phyloP scores from a whole-genome alignment of 2,797 vertebrate species.

The Pitangus sulphuratus region DNA sequence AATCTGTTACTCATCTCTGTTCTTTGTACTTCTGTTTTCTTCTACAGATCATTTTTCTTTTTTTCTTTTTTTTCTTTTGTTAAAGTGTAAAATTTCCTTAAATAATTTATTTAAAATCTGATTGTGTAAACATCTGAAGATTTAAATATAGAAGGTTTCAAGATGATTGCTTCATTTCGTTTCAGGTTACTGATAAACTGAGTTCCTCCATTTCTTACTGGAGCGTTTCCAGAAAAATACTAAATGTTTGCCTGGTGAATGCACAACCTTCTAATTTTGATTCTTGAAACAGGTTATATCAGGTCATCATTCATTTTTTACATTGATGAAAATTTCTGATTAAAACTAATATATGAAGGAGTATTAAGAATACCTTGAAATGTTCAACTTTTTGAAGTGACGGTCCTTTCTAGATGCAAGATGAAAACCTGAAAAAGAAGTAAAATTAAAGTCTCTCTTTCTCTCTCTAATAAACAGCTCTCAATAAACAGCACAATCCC shows the following conservation, averaged over 20 bases:
- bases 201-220: background rate
- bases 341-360: background rate
- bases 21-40: background rate
- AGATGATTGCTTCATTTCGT: constrained; percentile 1
- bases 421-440: background rate
- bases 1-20: background rate
- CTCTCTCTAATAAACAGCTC: background rate
- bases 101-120: background rate
- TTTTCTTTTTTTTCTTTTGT: background rate
- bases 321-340: background rate
- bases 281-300: background rate
- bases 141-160: background rate
- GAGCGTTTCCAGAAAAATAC: background rate
- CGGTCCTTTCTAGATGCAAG: background rate
- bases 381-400: background rate
- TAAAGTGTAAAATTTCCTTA: background rate
- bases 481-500: background rate
- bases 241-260: background rate
- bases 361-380: background rate
- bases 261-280: background rate
- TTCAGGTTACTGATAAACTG: background rate
- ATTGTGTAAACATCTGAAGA: background rate
- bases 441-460: background rate
- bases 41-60: background rate
- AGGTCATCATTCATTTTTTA: background rate